A percentile compares a stretch with the other conserved stretches of the same genome.
These are phyloP conservation scores for Nemopilema nomurai DNA, from an alignment of 30 jellyfish, hydroid and myxozoan species.

Conservation along the genomic window DNA sequence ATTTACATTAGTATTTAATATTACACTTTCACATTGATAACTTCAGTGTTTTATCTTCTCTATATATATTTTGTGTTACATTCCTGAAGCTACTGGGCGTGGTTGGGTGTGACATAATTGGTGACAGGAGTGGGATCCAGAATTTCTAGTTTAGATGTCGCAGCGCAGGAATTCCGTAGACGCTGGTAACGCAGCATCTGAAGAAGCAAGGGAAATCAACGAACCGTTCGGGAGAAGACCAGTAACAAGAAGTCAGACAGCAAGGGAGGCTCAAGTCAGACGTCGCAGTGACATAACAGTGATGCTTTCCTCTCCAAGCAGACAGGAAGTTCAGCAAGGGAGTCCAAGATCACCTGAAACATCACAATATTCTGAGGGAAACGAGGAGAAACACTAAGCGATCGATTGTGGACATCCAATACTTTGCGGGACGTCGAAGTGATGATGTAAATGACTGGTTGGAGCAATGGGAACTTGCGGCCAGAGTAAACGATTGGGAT, in stretches of 20 bases:
- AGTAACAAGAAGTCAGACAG: slow-evolving; percentile 22
- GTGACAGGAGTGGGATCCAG: slow-evolving; percentile 28
- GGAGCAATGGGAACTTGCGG: slow-evolving; percentile 11
- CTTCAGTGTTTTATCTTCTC: not conserved
- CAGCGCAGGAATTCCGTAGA: slow-evolving; percentile 8
- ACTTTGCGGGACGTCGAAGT: slow-evolving; percentile 4
- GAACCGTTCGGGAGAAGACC: slow-evolving; percentile 18
- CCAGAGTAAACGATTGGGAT: slow-evolving; percentile 24
- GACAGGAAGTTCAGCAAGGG: slow-evolving; percentile 12
- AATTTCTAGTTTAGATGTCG: slow-evolving; percentile 16
- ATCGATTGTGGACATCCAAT: slow-evolving; percentile 7
- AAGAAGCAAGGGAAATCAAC: slow-evolving; percentile 7
- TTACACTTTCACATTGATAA: not conserved
- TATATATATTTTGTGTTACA: slow-evolving; percentile 12
- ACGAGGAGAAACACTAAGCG: slow-evolving; percentile 7
- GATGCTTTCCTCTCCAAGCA: slow-evolving; percentile 23
- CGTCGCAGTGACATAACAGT: slow-evolving; percentile 17
- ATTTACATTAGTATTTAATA: not conserved
- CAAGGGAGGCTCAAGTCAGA: slow-evolving; percentile 4
- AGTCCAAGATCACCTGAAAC: slow-evolving; percentile 10
- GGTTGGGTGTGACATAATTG: slow-evolving; percentile 24
- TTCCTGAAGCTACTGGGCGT: slow-evolving; percentile 30
- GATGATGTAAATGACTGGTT: slow-evolving; percentile 19
- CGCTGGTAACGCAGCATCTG: slow-evolving; percentile 20
- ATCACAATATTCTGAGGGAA: not conserved